Conservation (phyloP, 2,888 invertebrate genomes). For the Cylloceria caligata region DNA sequence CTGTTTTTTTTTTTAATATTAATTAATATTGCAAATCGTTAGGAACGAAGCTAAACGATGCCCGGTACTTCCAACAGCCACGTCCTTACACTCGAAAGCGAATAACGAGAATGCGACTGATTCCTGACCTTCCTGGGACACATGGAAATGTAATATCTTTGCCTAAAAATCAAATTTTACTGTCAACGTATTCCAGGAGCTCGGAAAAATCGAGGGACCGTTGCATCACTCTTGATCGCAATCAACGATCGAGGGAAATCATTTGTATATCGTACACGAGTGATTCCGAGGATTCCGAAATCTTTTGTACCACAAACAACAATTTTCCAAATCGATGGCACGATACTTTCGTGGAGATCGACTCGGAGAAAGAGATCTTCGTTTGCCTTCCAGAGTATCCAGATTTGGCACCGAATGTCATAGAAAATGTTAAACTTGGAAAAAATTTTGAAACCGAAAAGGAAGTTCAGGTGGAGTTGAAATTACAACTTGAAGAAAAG, state of each 20-base stretch:
- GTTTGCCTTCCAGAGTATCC: constrained; percentile 1
- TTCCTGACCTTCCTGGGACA: constrained; percentile 65
- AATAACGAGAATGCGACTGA: constrained; percentile 72
- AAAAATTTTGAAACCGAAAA: constrained; percentile 20
- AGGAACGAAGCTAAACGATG: constrained; percentile 76
- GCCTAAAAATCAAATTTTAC: constrained; percentile 15
- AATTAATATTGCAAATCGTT: not conserved
- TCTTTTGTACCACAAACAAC: not conserved
- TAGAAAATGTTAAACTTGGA: not conserved
- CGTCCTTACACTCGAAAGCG: constrained; percentile 72
- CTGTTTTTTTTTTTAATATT: not conserved
- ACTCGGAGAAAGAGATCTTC: constrained; percentile 22
- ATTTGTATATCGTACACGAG: constrained; percentile 57
- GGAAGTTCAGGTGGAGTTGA: constrained; percentile 5
- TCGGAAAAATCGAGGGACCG: constrained; percentile 44
- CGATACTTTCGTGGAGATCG: constrained; percentile 34
- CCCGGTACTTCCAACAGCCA: constrained; percentile 72
- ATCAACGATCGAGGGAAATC: constrained; percentile 73
- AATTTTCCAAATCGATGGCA: not conserved
- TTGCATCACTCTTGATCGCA: constrained; percentile 62
- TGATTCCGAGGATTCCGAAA: constrained; percentile 11
- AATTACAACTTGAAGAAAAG: not conserved
- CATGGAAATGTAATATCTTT: constrained; percentile 32
- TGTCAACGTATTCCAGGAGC: constrained; percentile 15
- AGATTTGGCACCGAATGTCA: not conserved